Base-by-base conservation (phyloP, 2,888 invertebrate species). In the Germaria angustata region DNA sequence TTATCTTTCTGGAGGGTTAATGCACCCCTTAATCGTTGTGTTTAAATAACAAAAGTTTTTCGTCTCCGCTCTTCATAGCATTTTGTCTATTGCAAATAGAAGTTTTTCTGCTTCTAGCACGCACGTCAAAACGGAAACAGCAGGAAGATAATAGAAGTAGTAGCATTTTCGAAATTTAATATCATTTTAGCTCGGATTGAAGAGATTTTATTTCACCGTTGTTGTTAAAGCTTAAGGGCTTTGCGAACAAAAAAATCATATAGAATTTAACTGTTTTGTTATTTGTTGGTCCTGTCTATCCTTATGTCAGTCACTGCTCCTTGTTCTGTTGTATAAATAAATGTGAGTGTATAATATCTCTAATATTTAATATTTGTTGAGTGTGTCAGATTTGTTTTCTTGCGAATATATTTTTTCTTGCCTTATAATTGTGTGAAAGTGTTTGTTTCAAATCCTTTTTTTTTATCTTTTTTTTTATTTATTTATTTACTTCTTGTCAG, bases 11-110 rank as follows among this genome's bases (percentile, higher is more conserved):
- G 80, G 75, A 65, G 75, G 77, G 80, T 83, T 84, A 85, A 84
- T 85, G 85, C 86, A 86, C 86, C 86, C 86, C 89, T 87, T 88
- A 88, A 89, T 86, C 87, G 88, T 84, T 86, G 84, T 88, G 86
- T 87, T 88, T 88, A 88, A 88, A 86, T 87, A 88, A 86, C 85
- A 85, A 82, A 65, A 72, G 22, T 76, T 80, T 75, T 75, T 51
- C 22, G 1, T 24, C 53, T 36, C 20, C 20, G 49, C 46, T 59
- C 13, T 36, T 36, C 20, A 32, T 28, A 32, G 32, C 41, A 53
- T 41, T 15, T 32, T 20, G 22, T 13, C 6, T 24, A 7, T n/a
- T 36, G 57, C 32, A 68, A 68, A 77, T 51, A 66, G 49, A 79
- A 65, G 41, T 51, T 59, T 79, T 59, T 59, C 61, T 39, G 49